Conservation (phyloP, 2,888 invertebrate genomes). For the Lasioglossum figueresi region DNA sequence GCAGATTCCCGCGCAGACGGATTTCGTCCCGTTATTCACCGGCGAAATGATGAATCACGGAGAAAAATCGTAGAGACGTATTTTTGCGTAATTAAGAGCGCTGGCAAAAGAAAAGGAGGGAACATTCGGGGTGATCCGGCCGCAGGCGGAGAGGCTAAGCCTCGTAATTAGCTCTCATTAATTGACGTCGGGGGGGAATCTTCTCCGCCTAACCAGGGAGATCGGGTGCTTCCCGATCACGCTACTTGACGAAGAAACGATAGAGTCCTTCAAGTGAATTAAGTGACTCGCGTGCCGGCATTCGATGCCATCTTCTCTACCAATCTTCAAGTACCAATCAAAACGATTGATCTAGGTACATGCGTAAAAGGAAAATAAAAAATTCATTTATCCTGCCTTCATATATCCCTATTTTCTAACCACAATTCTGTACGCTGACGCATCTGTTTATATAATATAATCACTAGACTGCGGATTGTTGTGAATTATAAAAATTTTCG, state of each 20-base stretch:
- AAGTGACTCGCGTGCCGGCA: constrained; percentile 60
- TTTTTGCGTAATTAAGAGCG: constrained; percentile 57
- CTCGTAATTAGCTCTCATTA: constrained; percentile 63
- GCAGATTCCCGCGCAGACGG: background rate
- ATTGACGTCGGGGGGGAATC: constrained; percentile 54
- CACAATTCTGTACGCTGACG: too few species aligned
- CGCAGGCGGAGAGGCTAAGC: background rate
- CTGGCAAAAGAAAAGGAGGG: constrained; percentile 14
- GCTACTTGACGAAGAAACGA: constrained; percentile 44
- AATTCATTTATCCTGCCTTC: background rate
- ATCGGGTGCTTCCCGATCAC: constrained; percentile 24
- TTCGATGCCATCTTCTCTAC: background rate
- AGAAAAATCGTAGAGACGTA: constrained; percentile 46
- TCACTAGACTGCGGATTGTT: too few species aligned
- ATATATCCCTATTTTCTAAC: too few species aligned
- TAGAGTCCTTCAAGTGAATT: constrained; percentile 69
- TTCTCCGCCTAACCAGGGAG: background rate
- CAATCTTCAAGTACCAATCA: background rate
- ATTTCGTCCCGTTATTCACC: background rate
- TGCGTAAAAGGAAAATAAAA: too few species aligned
- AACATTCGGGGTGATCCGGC: constrained; percentile 38
- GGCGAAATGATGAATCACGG: constrained; percentile 31
- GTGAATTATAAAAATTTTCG: too few species aligned
- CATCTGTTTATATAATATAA: too few species aligned
- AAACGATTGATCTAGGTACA: background rate